Evolutionary conservation across 30 jellyfish, hydroid and myxozoan genomes (phyloP).

Genomic region (Aurelia sp.): DNA sequence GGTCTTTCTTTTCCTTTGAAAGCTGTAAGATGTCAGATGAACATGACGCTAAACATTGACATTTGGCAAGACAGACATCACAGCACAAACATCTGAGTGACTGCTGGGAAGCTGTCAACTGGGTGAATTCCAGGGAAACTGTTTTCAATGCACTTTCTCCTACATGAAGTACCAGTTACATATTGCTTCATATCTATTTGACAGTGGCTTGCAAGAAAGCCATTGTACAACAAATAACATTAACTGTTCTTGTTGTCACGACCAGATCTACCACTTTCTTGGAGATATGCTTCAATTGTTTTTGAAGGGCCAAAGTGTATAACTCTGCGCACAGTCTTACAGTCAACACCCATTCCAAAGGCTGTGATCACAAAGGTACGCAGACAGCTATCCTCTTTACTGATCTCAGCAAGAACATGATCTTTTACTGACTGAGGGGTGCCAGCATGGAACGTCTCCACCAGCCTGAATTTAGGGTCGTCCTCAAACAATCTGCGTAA

Average conservation of each 20-base stretch:
- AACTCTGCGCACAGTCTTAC: conserved; percentile 33
- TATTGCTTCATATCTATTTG: conserved; percentile 27
- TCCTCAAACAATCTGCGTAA: not conserved
- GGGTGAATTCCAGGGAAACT: conserved; percentile 30
- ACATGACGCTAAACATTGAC: conserved; percentile 7
- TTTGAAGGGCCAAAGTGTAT: conserved; percentile 67
- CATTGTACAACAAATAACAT: conserved; percentile 38
- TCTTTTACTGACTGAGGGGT: conserved; percentile 34
- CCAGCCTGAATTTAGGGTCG: conserved; percentile 18
- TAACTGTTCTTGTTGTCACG: conserved; percentile 37
- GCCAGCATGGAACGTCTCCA: conserved; percentile 71
- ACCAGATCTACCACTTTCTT: conserved; percentile 69
- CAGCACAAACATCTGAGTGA: conserved; percentile 32
- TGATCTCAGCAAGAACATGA: conserved; percentile 28
- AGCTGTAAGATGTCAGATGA: conserved; percentile 16
- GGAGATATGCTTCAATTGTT: conserved; percentile 34
- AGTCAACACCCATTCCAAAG: conserved; percentile 67
- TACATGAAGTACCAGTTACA: conserved; percentile 13
- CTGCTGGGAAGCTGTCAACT: not conserved
- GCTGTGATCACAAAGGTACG: conserved; percentile 41
- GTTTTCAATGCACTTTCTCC: conserved; percentile 17
- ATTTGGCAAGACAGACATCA: conserved; percentile 24
- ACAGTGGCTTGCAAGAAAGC: conserved; percentile 29
- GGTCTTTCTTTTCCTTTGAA: conserved; percentile 3
- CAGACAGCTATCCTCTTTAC: not conserved